Percentiles rank a stretch among this genome's conserved stretches.
Evolutionary conservation across 2,113 vertebrate species (phyloP).

Genomic region (Panthera tigris): DNA sequence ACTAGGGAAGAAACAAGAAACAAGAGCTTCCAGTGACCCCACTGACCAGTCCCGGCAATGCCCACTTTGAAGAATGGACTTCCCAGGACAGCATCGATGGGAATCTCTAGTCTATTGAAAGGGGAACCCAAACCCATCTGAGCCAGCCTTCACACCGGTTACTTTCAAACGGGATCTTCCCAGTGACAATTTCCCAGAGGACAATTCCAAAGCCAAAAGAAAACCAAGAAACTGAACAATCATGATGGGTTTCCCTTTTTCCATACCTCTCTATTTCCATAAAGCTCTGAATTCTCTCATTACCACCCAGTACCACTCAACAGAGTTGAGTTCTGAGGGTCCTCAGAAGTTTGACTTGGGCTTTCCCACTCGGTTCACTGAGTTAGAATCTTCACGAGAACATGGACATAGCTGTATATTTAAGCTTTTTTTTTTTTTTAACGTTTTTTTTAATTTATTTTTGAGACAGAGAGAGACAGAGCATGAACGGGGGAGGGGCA

Average conservation of each 20-base stretch:
- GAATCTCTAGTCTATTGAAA: background rate
- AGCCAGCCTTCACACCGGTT: conserved; percentile 38
- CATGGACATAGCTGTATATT: conserved; percentile 90
- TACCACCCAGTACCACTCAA: background rate
- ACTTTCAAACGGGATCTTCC: conserved; percentile 90
- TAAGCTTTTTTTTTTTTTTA: conserved; percentile 81
- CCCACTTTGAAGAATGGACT: background rate
- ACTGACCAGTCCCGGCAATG: background rate
- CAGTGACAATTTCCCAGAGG: conserved; percentile 91
- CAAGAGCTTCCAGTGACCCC: background rate
- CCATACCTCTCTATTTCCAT: background rate
- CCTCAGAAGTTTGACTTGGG: background rate
- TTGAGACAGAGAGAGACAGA: too few species aligned
- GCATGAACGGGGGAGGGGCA: too few species aligned
- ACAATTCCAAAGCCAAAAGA: conserved; percentile 92
- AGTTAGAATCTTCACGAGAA: background rate
- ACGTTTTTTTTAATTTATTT: too few species aligned
- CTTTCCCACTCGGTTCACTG: background rate
- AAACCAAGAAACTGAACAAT: conserved; percentile 57
- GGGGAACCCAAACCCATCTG: background rate
- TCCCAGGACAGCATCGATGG: background rate
- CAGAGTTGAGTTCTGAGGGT: background rate
- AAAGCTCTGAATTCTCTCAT: background rate
- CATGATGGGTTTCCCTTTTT: background rate
- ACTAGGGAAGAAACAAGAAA: background rate